These are phyloP conservation scores for Liopterus haemorrhoidalis DNA, from an alignment of 2,888 invertebrate genomes.

Conservation along the genomic window DNA sequence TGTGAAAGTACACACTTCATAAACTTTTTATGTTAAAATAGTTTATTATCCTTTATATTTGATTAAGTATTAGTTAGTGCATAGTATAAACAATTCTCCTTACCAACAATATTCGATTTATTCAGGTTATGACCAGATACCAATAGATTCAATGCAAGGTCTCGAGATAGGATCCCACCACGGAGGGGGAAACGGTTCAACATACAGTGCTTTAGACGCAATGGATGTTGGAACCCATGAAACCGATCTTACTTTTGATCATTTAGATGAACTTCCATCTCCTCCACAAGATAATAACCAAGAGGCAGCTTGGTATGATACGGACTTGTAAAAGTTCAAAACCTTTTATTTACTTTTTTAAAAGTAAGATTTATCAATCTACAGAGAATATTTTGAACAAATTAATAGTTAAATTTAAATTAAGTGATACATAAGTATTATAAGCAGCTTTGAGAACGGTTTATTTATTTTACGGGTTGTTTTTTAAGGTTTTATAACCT, in stretches of 20 bases:
- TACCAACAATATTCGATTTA: too few relatives aligned
- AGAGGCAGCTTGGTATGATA: constrained; percentile 96
- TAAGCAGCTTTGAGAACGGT: too few relatives aligned
- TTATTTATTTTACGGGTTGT: too few relatives aligned
- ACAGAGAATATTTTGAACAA: too few relatives aligned
- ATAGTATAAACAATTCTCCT: too few relatives aligned
- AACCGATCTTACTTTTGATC: constrained; percentile 73
- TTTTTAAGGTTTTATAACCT: too few relatives aligned
- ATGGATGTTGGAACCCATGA: constrained; percentile 79
- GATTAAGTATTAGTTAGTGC: too few relatives aligned
- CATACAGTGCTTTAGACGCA: constrained; percentile 75
- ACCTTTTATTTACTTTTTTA: background rate
- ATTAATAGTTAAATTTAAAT: too few relatives aligned
- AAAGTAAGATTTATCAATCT: constrained; percentile 2
- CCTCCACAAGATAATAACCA: constrained; percentile 88
- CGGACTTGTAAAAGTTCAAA: constrained; percentile 66
- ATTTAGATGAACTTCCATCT: constrained; percentile 66
- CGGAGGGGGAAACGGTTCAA: constrained; percentile 60
- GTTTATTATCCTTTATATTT: too few relatives aligned
- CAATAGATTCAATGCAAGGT: constrained; percentile 95
- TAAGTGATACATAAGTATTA: too few relatives aligned
- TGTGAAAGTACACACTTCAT: too few relatives aligned
- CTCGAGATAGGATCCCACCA: constrained; percentile 73
- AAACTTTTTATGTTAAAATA: too few relatives aligned
- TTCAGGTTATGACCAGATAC: constrained; percentile 94